These are phyloP conservation scores for Gallinago nigripennis DNA, from an alignment of 2,797 vertebrate genomes.

Conservation along the genomic window DNA sequence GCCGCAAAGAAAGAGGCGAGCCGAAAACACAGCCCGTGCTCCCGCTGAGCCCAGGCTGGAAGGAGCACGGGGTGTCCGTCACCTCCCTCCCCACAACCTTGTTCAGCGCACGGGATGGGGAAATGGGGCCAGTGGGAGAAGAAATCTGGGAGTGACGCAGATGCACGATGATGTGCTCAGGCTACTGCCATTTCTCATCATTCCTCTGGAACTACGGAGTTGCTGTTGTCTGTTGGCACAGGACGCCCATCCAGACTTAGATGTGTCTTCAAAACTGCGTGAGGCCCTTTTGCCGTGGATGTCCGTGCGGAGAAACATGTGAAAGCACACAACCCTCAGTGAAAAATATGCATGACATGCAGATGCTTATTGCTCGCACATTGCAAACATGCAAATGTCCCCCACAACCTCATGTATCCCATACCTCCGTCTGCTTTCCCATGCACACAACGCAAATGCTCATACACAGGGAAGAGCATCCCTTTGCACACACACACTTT, in stretches of 20 bases:
- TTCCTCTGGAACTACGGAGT: background rate
- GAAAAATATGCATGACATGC: accelerated
- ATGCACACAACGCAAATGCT: background rate
- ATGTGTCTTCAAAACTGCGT: too few species aligned
- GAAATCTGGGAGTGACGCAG: background rate
- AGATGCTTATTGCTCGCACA: background rate
- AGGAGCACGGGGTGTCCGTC: accelerated
- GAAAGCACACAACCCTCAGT: background rate
- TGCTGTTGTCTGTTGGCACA: background rate
- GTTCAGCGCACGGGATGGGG: accelerated
- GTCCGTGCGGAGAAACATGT: background rate
- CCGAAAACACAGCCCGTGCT: background rate
- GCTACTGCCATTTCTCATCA: accelerated
- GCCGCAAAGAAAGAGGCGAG: background rate
- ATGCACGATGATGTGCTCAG: background rate
- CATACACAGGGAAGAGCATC: background rate
- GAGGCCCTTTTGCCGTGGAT: background rate
- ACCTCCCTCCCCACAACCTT: accelerated
- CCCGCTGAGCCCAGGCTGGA: background rate
- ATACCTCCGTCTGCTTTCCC: background rate
- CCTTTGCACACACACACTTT: accelerated
- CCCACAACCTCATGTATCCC: background rate
- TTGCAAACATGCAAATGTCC: background rate
- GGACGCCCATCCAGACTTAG: accelerated
- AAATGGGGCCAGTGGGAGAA: background rate